Percentiles rank a stretch among this genome's conserved stretches.
phyloP scores from a whole-genome alignment of 2,888 invertebrate species.

The Agriopis aurantiaria region DNA sequence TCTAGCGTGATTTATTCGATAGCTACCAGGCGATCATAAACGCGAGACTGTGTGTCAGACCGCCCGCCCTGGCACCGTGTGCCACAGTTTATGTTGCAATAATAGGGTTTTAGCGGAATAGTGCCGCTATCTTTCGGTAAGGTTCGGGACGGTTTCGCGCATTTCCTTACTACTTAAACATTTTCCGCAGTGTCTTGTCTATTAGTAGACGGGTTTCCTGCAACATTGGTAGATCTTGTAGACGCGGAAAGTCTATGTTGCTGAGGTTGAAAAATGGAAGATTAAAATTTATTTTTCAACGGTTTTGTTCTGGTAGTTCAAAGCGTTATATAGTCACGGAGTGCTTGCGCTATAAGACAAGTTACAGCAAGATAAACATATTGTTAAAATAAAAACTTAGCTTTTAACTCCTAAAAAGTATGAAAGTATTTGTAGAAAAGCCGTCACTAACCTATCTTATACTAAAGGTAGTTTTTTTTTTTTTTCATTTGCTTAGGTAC shows the following conservation, averaged over 20 bases:
- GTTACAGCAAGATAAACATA: not conserved
- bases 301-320: not conserved
- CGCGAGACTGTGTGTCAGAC: constrained; percentile 5
- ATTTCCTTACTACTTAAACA: not conserved
- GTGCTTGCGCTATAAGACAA: not conserved
- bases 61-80: constrained; percentile 10
- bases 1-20: not conserved
- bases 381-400: not conserved
- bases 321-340: not conserved
- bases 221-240: not conserved
- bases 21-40: constrained; percentile 17
- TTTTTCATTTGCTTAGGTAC: no score
- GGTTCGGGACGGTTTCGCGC: not conserved
- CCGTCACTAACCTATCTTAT: not conserved
- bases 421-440: not conserved
- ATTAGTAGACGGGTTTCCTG: not conserved
- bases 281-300: not conserved
- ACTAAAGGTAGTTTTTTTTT: no score
- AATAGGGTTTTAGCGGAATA: constrained; percentile 1
- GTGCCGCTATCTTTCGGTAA: not conserved
- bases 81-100: constrained; percentile 6
- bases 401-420: not conserved
- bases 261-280: not conserved
- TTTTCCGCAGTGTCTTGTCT: not conserved
- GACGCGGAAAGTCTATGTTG: not conserved